Conservation (phyloP, 1,140 invertebrate species). For the Plodia interpunctella region DNA sequence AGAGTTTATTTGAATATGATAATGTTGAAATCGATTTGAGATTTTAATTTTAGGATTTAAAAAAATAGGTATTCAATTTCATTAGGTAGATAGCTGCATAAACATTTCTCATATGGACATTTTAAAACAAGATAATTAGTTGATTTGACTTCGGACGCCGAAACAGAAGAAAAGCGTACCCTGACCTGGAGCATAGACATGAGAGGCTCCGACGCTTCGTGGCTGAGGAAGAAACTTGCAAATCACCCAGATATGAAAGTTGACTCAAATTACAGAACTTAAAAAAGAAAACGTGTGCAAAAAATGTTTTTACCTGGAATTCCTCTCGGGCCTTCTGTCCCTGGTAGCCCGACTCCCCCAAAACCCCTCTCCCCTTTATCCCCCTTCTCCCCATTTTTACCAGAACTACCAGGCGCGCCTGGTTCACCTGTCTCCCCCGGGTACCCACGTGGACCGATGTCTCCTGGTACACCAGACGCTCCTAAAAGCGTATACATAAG, state of each 20-base stretch:
- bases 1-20: background rate
- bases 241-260: too few species aligned
- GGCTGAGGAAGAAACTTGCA: too few species aligned
- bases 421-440: slow-evolving; percentile 80
- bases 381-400: slow-evolving; percentile 80
- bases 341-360: slow-evolving; percentile 83
- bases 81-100: too few species aligned
- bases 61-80: too few species aligned
- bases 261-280: too few species aligned
- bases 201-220: too few species aligned
- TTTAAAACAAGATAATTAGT: too few species aligned
- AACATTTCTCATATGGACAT: too few species aligned
- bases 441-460: slow-evolving; percentile 78
- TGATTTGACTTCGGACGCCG: too few species aligned
- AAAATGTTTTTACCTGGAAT: slow-evolving; percentile 81
- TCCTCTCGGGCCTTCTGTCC: slow-evolving; percentile 81
- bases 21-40: background rate
- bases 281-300: background rate
- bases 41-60: background rate
- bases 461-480: slow-evolving; percentile 43
- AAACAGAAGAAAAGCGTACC: too few species aligned
- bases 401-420: slow-evolving; percentile 78
- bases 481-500: slow-evolving; percentile 26
- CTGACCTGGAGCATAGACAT: too few species aligned
- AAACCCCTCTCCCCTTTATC: slow-evolving; percentile 85